Evolutionary conservation across 2,113 vertebrate species (phyloP).

Genomic region (Pluvianellus socialis): DNA sequence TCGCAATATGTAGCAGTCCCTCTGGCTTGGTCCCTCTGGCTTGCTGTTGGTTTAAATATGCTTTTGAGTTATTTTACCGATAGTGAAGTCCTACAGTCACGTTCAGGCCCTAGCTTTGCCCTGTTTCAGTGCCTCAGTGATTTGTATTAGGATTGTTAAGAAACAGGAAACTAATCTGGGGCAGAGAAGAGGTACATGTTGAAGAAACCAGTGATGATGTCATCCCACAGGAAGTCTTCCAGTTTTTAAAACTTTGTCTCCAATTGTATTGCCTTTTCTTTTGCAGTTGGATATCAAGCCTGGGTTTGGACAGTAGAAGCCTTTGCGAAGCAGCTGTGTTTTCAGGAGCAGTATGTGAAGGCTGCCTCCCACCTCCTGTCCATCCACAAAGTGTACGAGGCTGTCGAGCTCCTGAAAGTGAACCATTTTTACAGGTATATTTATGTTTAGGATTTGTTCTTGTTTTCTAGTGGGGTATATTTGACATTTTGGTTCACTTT

Average conservation of each 20-base stretch:
- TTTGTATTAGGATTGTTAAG: not conserved
- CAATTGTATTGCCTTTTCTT: not conserved
- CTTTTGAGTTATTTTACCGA: not conserved
- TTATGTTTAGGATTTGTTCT: not conserved
- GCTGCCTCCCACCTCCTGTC: slow-evolving; percentile 93
- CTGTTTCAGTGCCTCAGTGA: not conserved
- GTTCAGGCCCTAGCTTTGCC: not conserved
- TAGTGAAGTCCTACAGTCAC: not conserved
- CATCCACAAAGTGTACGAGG: slow-evolving; percentile 88
- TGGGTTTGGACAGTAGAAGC: slow-evolving; percentile 88
- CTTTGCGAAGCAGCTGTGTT: slow-evolving; percentile 90
- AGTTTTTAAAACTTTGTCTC: not conserved
- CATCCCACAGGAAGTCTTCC: not conserved
- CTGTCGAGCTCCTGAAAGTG: slow-evolving; percentile 85
- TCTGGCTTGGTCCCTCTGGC: not conserved
- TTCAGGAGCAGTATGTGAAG: slow-evolving; percentile 93
- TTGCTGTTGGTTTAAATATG: not conserved
- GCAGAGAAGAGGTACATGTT: not conserved
- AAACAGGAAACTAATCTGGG: not conserved
- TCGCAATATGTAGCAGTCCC: not conserved
- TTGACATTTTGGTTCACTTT: not conserved
- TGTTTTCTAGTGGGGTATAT: not conserved
- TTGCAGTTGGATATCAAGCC: slow-evolving; percentile 85
- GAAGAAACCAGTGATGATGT: not conserved
- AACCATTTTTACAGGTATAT: slow-evolving; percentile 87